Percentiles rank a stretch among this genome's conserved stretches.
phyloP scores from a whole-genome alignment of 2,797 vertebrate genomes.

The Diplodus puntazzo region DNA sequence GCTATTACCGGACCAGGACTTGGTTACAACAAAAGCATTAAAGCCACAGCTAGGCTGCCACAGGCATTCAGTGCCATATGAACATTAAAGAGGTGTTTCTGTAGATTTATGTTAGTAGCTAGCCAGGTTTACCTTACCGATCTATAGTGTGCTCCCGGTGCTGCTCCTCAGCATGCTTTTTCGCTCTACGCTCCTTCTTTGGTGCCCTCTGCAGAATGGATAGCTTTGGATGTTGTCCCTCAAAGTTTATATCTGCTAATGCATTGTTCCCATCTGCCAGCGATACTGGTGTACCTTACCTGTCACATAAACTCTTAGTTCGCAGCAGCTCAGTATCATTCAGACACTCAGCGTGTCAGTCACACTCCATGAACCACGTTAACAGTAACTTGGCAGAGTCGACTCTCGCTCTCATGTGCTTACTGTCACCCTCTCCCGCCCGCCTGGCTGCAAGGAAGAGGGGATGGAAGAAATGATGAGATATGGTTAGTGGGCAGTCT shows the following conservation, averaged over 20 bases:
- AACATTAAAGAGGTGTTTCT: conserved; percentile 48
- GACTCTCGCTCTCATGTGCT: conserved; percentile 36
- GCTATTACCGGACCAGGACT: conserved; percentile 69
- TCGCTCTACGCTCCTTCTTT: conserved; percentile 6
- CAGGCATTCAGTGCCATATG: conserved; percentile 39
- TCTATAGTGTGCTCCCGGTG: conserved; percentile 23
- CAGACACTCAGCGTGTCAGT: conserved; percentile 51
- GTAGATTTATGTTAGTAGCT: conserved; percentile 41
- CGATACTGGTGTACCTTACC: conserved; percentile 22
- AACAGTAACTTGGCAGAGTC: conserved; percentile 55
- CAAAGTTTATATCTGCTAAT: conserved; percentile 51
- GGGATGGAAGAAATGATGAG: conserved; percentile 51
- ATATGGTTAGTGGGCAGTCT: conserved; percentile 39
- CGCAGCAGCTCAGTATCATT: conserved; percentile 50
- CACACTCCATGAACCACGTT: conserved; percentile 40
- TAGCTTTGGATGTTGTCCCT: conserved; percentile 20
- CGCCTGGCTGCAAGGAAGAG: conserved; percentile 26
- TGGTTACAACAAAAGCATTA: conserved; percentile 57
- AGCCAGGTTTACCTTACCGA: conserved; percentile 27
- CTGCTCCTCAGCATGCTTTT: conserved; percentile 8
- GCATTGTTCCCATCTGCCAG: conserved; percentile 21
- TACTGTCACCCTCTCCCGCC: conserved; percentile 39
- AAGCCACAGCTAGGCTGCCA: conserved; percentile 33
- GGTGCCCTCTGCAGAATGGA: neutral
- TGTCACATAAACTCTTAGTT: conserved; percentile 56